These are phyloP conservation scores for Gonocerus acuteangulatus DNA, from an alignment of 2,888 invertebrate genomes.

Conservation along the genomic window DNA sequence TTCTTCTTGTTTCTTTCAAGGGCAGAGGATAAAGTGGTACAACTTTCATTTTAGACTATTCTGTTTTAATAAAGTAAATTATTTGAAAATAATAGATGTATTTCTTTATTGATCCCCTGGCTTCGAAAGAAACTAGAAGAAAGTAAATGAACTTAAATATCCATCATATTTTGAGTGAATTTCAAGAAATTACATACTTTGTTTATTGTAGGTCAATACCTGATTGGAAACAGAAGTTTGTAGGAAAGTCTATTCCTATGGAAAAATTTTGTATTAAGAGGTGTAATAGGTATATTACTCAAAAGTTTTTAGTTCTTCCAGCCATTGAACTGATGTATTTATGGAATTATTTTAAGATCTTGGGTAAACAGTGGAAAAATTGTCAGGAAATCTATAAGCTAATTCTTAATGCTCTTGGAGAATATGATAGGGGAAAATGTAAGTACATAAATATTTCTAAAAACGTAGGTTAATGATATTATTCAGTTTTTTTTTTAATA, in stretches of 20 bases:
- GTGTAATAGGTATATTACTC: conserved; percentile 66
- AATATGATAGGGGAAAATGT: conserved; percentile 41
- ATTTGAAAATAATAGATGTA: too few species aligned
- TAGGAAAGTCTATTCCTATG: conserved; percentile 93
- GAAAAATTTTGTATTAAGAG: conserved; percentile 92
- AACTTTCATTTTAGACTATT: too few species aligned
- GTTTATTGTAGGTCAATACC: conserved; percentile 60
- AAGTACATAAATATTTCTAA: conserved; percentile 26
- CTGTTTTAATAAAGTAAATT: too few species aligned
- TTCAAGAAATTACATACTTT: too few species aligned
- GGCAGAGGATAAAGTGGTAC: too few species aligned
- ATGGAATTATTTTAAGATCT: conserved; percentile 84
- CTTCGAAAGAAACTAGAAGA: too few species aligned
- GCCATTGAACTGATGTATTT: conserved; percentile 81
- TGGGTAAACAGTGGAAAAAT: conserved; percentile 60
- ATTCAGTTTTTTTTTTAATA: not conserved
- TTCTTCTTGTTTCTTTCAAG: too few species aligned
- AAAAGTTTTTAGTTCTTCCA: conserved; percentile 69
- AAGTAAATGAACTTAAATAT: too few species aligned
- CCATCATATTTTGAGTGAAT: too few species aligned
- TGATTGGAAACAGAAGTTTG: conserved; percentile 75
- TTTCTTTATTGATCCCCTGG: too few species aligned
- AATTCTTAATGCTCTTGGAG: conserved; percentile 49
- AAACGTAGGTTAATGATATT: not conserved
- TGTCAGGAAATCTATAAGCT: conserved; percentile 57